phyloP scores from a whole-genome alignment of 2,113 vertebrate species.

The Fulmarus glacialis region DNA sequence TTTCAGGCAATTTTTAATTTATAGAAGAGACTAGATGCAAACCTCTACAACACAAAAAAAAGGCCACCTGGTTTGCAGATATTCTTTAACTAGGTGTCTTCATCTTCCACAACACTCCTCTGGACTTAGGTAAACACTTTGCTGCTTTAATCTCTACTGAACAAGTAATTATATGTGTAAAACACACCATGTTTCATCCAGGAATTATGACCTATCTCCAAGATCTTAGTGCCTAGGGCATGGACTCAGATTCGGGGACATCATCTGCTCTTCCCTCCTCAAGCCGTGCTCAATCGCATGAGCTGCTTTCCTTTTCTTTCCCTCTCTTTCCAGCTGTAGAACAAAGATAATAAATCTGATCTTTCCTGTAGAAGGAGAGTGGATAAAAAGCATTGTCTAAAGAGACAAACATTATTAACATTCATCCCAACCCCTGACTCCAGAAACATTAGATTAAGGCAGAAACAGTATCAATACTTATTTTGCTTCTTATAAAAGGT shows the following conservation, averaged over 20 bases:
- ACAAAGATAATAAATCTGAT: background rate
- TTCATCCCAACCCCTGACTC: background rate
- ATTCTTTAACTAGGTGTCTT: background rate
- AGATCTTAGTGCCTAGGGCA: background rate
- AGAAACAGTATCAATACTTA: background rate
- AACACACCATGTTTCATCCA: background rate
- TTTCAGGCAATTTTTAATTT: background rate
- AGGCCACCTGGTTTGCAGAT: background rate
- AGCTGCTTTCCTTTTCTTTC: background rate
- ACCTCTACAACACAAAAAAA: background rate
- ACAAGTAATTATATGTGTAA: background rate
- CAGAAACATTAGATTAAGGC: constrained; percentile 5
- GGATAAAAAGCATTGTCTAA: background rate
- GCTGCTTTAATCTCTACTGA: background rate
- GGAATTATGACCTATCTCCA: background rate
- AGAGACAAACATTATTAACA: background rate
- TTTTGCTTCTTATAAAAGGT: background rate
- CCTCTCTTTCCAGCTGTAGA: background rate
- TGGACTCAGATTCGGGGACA: background rate
- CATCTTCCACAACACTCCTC: background rate
- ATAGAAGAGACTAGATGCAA: background rate
- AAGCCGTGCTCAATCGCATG: accelerated
- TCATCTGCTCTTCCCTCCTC: background rate
- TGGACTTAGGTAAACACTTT: background rate
- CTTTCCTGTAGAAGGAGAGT: background rate